These are phyloP conservation scores for Lamproptera curius DNA, from an alignment of 2,888 invertebrate species.

Conservation along the genomic window DNA sequence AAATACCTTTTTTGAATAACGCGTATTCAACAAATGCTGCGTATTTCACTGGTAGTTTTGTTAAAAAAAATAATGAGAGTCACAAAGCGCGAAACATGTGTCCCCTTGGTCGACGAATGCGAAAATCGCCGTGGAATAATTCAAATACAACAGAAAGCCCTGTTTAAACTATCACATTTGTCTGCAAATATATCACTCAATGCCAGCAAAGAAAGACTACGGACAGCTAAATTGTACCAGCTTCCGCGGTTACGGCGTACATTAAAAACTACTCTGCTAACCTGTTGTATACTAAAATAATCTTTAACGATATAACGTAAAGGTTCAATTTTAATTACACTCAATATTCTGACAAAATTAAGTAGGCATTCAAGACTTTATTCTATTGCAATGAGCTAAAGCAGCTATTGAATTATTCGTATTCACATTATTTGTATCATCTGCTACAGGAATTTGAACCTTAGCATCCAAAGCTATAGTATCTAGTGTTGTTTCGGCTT, in stretches of 20 bases:
- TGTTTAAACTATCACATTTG: constrained; percentile 53
- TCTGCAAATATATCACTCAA: constrained; percentile 62
- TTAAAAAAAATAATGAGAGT: constrained; percentile 6
- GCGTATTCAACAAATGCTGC: no score
- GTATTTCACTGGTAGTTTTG: no score
- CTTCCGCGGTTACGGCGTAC: constrained; percentile 50
- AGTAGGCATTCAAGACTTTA: constrained; percentile 38
- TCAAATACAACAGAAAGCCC: constrained; percentile 34
- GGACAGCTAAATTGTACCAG: constrained; percentile 60
- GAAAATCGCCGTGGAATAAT: constrained; percentile 38
- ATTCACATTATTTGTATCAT: constrained; percentile 6
- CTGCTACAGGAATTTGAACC: constrained; percentile 27
- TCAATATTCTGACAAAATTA: constrained; percentile 32
- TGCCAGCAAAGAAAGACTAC: constrained; percentile 51
- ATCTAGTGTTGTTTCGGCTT: constrained; percentile 26
- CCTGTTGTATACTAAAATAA: constrained; percentile 25
- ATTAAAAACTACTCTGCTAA: constrained; percentile 35
- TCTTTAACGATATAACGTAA: constrained; percentile 30
- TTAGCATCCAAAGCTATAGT: constrained; percentile 24
- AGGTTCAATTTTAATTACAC: constrained; percentile 30
- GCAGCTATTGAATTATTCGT: constrained; percentile 30
- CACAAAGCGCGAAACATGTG: constrained; percentile 16
- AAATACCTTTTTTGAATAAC: no score
- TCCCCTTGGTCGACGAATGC: constrained; percentile 29
- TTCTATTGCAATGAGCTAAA: constrained; percentile 46